Evolutionary conservation across 2,888 invertebrate genomes (phyloP).

Genomic region (Atrina japonica): DNA sequence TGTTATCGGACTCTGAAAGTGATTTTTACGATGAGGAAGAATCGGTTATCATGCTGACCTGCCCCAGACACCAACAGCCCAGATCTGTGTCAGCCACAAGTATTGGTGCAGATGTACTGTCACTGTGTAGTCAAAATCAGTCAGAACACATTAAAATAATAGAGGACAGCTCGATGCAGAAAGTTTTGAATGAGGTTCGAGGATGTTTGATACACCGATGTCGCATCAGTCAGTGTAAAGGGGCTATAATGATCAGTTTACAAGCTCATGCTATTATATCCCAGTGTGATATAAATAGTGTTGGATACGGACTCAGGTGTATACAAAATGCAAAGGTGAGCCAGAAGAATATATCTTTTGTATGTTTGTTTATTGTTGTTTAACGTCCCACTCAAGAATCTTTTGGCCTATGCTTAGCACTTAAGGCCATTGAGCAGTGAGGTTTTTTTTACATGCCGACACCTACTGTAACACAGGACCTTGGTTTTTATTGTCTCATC

Average conservation of each 20-base stretch:
- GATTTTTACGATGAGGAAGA: conserved; percentile 69
- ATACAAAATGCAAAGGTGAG: conserved; percentile 74
- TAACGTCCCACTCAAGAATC: no score
- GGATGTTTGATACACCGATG: conserved; percentile 73
- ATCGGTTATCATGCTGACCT: conserved; percentile 72
- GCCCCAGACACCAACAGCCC: conserved; percentile 62
- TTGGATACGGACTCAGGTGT: conserved; percentile 76
- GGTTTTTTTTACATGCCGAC: no score
- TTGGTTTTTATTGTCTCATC: no score
- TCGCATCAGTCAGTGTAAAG: conserved; percentile 71
- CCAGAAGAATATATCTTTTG: no score
- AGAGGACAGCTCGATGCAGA: conserved; percentile 53
- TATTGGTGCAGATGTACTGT: conserved; percentile 57
- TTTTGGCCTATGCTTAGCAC: no score
- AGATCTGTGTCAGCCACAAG: conserved; percentile 56
- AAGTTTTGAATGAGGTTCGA: conserved; percentile 57
- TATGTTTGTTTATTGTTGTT: no score
- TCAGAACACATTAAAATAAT: conserved; percentile 53
- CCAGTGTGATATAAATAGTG: conserved; percentile 71
- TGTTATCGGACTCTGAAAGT: conserved; percentile 58
- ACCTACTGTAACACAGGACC: no score
- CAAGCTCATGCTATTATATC: conserved; percentile 72
- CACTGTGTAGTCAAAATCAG: conserved; percentile 69
- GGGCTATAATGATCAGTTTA: conserved; percentile 69
- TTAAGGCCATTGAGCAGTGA: no score